Evolutionary conservation across 2,888 invertebrate genomes (phyloP), one percentile per base, ranked within the genome.

Genomic region (Platypus cylindrus): DNA sequence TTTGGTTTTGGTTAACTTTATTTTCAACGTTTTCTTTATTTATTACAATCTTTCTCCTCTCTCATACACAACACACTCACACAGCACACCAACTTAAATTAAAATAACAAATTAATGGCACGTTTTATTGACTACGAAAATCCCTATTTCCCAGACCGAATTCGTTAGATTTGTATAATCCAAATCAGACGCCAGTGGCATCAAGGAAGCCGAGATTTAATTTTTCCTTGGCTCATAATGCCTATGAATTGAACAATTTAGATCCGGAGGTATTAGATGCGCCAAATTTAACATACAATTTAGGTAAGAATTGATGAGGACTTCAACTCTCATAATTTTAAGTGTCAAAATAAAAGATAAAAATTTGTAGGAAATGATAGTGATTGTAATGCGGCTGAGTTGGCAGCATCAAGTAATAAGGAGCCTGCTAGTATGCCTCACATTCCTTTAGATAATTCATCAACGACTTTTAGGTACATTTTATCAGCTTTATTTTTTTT

Each of bases 141-240:
- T n/a, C n/a, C n/a, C n/a, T n/a, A n/a, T n/a, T n/a, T 36, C 53
- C 62, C 35, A 62, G 73, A 49, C 72, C 75, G 30, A 71, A 70
- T 57, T 74, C 75, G 51, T 65, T 78, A 53, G 70, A 75, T 56
- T 64, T 78, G 49, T 67, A 70, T 55, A 73, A 71, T 55, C 72
- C 72, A 33, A 71, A 71, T 42, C 66, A 63, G 48, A 70, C 71
- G 40, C 71, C 72, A 48, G 67, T 70, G 50, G 67, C 67, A 51
- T 64, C 69, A 60, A 68, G 75, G 58, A 78, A 78, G 60, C 75
- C 74, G 56, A 71, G 74, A 58, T 74, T 78, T 60, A 75, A 76
- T 63, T 75, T 78, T 64, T 49, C 70, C 60, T 66, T 74, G 35
- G 74, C 75, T 24, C 72, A 75, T 16, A 75, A 75, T 46, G 73